A percentile compares a stretch with the other conserved stretches of the same genome.
phyloP scores from a whole-genome alignment of 2,113 vertebrate species.

The Romanogobio albipinnatus region DNA sequence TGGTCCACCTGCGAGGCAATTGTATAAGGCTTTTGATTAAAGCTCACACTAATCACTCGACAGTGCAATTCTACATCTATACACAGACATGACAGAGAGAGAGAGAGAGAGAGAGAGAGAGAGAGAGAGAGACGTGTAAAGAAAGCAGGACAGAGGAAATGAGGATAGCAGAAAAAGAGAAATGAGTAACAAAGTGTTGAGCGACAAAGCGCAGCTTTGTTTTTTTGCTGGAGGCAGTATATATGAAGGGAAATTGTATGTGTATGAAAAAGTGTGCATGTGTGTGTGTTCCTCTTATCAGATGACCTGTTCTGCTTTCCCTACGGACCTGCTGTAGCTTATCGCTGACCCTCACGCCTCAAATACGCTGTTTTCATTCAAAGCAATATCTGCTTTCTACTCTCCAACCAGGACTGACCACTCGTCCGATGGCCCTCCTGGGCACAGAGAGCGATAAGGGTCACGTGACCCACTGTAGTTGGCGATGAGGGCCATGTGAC shows the following conservation, averaged over 20 bases:
- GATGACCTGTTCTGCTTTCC: slow-evolving; percentile 13
- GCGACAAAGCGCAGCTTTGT: background rate
- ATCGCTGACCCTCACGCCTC: slow-evolving; percentile 14
- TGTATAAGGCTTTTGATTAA: slow-evolving; percentile 48
- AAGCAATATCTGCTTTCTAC: slow-evolving; percentile 38
- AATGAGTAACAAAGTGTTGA: slow-evolving; percentile 7
- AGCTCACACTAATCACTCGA: slow-evolving; percentile 45
- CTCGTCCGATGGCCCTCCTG: slow-evolving; percentile 27
- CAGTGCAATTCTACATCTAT: slow-evolving; percentile 34
- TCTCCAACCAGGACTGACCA: slow-evolving; percentile 29
- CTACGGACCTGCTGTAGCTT: slow-evolving; percentile 11
- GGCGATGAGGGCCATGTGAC: background rate
- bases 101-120: background rate
- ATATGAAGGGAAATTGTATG: background rate
- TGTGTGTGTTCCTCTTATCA: slow-evolving; percentile 11
- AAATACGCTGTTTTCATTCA: slow-evolving; percentile 45
- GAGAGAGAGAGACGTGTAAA: background rate
- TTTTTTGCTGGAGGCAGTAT: background rate
- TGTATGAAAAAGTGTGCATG: slow-evolving; percentile 9
- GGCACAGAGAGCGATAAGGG: slow-evolving; percentile 10
- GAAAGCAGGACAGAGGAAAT: slow-evolving; percentile 33
- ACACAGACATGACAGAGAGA: slow-evolving; percentile 35
- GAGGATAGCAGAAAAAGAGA: background rate
- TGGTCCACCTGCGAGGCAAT: slow-evolving; percentile 47
- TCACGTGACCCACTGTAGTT: slow-evolving; percentile 1